Evolutionary conservation across 2,113 vertebrate species (phyloP).

Genomic region (Neogobius melanostomus): DNA sequence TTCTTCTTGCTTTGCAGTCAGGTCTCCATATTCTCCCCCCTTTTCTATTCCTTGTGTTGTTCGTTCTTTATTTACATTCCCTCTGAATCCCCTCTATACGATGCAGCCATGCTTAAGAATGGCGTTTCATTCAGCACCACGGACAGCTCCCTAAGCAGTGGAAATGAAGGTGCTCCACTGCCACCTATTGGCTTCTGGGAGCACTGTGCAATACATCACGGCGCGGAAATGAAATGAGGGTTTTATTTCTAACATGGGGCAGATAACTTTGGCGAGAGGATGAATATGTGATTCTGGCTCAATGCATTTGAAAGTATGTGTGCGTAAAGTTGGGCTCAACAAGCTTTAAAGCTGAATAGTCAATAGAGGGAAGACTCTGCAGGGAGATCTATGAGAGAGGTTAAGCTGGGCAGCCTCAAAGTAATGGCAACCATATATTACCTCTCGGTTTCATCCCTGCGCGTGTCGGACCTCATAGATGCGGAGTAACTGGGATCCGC

Average conservation of each 20-base stretch:
- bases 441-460: conserved; percentile 51
- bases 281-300: conserved; percentile 42
- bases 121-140: conserved; percentile 56
- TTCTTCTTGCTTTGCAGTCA: neutral
- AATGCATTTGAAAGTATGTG: conserved; percentile 9
- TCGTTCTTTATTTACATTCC: conserved; percentile 41
- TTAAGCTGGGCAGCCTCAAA: conserved; percentile 54
- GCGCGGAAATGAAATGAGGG: neutral
- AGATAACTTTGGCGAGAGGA: conserved; percentile 37
- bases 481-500: conserved; percentile 44
- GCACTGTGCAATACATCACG: neutral
- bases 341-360: conserved; percentile 35
- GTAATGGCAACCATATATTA: conserved; percentile 65
- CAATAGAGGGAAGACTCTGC: conserved; percentile 24
- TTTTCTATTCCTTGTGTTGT: conserved; percentile 14
- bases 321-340: conserved; percentile 10
- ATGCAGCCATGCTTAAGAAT: conserved; percentile 39
- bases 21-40: conserved; percentile 16
- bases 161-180: conserved; percentile 58
- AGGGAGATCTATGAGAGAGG: conserved; percentile 58
- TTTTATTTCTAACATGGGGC: conserved; percentile 36
- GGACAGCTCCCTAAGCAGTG: conserved; percentile 40
- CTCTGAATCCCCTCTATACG: conserved; percentile 37
- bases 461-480: conserved; percentile 55
- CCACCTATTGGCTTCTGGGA: conserved; percentile 55